A percentile compares a stretch with the other conserved stretches of the same genome.
Evolutionary conservation across 2,113 vertebrate species (phyloP).

Genomic region (Crypturellus undulatus): DNA sequence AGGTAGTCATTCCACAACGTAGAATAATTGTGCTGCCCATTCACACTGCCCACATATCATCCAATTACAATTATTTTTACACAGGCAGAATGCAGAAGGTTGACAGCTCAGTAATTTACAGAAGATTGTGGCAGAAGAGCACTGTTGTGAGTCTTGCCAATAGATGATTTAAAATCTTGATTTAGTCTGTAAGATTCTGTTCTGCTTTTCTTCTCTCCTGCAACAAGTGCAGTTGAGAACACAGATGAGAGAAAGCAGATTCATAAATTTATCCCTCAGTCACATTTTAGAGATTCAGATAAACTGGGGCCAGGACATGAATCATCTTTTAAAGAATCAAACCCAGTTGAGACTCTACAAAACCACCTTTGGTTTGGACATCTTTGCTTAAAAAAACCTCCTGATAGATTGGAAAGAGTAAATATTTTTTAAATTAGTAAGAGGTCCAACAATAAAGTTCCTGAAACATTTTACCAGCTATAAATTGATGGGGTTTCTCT

Average conservation of each 20-base stretch:
- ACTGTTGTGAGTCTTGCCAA: neutral
- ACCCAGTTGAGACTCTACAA: neutral
- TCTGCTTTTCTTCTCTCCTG: rapidly evolving
- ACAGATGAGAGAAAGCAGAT: neutral
- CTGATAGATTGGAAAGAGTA: neutral
- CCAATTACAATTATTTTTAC: neutral
- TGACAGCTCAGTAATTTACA: constrained; percentile 5
- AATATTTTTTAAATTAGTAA: constrained; percentile 39
- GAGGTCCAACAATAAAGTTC: neutral
- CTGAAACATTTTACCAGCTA: neutral
- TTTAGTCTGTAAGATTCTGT: neutral
- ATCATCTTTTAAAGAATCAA: neutral
- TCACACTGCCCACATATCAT: neutral
- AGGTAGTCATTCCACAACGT: neutral
- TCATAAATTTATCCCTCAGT: neutral
- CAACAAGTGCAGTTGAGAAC: neutral
- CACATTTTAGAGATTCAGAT: neutral
- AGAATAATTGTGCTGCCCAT: neutral
- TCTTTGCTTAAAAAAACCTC: neutral
- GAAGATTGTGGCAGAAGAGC: neutral
- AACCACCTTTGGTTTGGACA: neutral
- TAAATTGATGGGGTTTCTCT: constrained; percentile 17
- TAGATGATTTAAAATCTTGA: neutral
- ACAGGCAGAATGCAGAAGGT: neutral
- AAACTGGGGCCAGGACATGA: neutral